phyloP scores from a whole-genome alignment of 2,113 vertebrate species.

The Syngnathus typhle region DNA sequence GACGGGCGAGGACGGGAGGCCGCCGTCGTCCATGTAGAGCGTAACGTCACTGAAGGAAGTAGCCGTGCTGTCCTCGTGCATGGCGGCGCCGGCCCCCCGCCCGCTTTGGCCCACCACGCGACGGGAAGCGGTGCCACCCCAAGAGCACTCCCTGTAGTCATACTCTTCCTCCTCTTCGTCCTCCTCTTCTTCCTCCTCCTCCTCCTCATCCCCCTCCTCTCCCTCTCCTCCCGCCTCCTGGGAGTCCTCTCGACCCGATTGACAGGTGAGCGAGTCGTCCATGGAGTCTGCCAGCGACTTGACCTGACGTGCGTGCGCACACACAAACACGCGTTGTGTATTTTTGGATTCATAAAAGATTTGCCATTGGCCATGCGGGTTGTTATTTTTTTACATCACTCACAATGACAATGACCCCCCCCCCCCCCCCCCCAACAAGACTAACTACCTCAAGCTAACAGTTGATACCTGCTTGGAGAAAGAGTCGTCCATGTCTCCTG shows the following conservation, averaged over 20 bases:
- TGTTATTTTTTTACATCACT: background rate
- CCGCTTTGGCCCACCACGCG: slow-evolving; percentile 36
- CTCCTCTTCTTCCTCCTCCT: slow-evolving; percentile 48
- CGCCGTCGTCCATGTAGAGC: slow-evolving; percentile 79
- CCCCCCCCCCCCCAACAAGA: no score
- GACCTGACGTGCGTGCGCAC: slow-evolving; percentile 61
- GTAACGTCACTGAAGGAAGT: slow-evolving; percentile 88
- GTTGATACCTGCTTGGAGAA: slow-evolving; percentile 57
- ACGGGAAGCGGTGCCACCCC: slow-evolving; percentile 58
- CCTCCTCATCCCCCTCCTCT: slow-evolving; percentile 52
- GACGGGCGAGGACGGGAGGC: slow-evolving; percentile 65
- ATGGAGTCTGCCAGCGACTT: slow-evolving; percentile 87
- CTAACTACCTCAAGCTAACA: background rate
- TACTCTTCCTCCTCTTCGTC: slow-evolving; percentile 46
- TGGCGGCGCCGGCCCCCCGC: slow-evolving; percentile 56
- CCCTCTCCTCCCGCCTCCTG: slow-evolving; percentile 67
- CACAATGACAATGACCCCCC: no score
- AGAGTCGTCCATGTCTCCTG: slow-evolving; percentile 52
- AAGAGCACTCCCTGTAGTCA: slow-evolving; percentile 63
- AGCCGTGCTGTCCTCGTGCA: slow-evolving; percentile 82
- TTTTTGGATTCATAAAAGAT: no score
- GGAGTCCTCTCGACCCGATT: slow-evolving; percentile 72
- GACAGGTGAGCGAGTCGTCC: slow-evolving; percentile 84
- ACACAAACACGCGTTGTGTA: no score
- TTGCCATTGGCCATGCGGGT: no score